Conservation (phyloP, 1,140 invertebrate genomes). For the Bombus haemorrhoidalis region DNA sequence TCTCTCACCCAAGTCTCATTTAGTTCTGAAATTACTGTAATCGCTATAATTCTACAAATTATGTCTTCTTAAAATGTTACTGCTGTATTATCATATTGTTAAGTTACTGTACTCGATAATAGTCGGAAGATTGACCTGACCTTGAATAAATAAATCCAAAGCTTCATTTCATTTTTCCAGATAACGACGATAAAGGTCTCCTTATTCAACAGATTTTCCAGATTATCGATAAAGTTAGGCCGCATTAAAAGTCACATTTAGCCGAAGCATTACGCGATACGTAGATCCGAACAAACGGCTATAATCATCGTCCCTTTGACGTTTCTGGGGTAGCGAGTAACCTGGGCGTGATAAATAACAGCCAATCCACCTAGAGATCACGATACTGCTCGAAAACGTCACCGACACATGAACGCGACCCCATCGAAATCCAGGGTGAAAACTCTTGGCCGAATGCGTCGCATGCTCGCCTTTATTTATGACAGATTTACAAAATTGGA, state of each 20-base stretch:
- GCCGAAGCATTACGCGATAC: background rate
- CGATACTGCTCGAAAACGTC: conserved; percentile 43
- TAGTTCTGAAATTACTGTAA: no score
- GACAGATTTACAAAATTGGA: conserved; percentile 58
- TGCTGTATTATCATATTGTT: no score
- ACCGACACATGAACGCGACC: conserved; percentile 26
- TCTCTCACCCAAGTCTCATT: no score
- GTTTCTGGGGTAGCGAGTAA: conserved; percentile 11
- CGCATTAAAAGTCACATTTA: no score
- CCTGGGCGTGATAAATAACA: conserved; percentile 37
- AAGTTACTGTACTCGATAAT: no score
- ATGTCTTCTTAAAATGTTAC: no score
- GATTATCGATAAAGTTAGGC: background rate
- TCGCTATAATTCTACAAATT: no score
- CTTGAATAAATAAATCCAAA: background rate
- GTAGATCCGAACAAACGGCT: background rate
- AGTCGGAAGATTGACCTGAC: no score
- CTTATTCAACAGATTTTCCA: background rate
- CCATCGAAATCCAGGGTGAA: conserved; percentile 28
- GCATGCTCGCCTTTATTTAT: conserved; percentile 49
- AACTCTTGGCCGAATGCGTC: conserved; percentile 13
- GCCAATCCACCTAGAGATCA: conserved; percentile 29
- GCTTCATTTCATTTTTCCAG: background rate
- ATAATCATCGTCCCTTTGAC: conserved; percentile 13
- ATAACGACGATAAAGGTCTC: background rate